Evolutionary conservation across 2,888 invertebrate species (phyloP).

Genomic region (Apodemia duryi): DNA sequence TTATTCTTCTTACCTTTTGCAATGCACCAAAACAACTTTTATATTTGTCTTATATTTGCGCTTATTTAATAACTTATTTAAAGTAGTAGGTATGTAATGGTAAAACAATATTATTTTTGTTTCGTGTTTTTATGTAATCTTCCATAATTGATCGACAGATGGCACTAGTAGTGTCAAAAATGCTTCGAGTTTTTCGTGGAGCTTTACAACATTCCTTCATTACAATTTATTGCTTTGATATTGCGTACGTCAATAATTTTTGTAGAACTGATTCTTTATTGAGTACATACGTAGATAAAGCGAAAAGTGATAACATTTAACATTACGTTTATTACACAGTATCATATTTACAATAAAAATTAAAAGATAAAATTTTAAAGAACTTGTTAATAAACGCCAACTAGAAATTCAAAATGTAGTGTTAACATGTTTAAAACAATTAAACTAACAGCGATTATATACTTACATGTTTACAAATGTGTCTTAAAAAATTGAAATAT

Average conservation of each 20-base stretch:
- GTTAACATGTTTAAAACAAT: background rate
- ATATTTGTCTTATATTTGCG: no score
- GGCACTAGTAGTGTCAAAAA: constrained; percentile 1
- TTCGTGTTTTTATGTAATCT: background rate
- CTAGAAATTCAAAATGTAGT: no score
- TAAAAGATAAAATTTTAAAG: no score
- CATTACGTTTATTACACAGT: no score
- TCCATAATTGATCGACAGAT: constrained; percentile 2
- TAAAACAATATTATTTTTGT: background rate
- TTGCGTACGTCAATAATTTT: background rate
- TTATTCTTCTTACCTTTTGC: background rate
- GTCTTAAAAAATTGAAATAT: no score
- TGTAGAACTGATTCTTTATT: background rate
- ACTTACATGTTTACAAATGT: no score
- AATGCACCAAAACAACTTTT: background rate
- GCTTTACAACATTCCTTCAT: constrained; percentile 7
- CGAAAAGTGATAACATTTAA: background rate
- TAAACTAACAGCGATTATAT: no score
- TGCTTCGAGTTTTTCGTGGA: background rate
- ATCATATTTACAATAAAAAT: no score
- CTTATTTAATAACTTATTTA: background rate
- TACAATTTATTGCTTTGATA: background rate
- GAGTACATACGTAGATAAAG: background rate
- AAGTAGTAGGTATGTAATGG: background rate
- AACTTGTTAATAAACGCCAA: no score